Conservation (phyloP, 1,140 invertebrate genomes). For the Caenorhabditis briggsae region DNA sequence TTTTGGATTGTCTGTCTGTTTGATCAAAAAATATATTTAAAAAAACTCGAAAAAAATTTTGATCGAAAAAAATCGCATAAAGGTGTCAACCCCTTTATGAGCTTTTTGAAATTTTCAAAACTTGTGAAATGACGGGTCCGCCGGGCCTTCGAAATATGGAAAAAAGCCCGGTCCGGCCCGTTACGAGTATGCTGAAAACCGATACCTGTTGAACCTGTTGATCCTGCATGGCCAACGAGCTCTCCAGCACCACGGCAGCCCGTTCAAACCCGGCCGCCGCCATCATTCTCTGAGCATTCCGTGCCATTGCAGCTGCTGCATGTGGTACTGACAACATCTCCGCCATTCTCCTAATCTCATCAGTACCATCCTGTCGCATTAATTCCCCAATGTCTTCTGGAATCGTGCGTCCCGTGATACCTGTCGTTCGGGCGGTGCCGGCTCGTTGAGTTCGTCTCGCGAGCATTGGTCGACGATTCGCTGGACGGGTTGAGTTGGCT, state of each 20-base stretch:
- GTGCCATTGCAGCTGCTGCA: not conserved
- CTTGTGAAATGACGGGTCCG: too few relatives aligned
- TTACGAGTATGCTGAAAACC: too few relatives aligned
- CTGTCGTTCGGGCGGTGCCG: not conserved
- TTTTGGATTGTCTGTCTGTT: too few relatives aligned
- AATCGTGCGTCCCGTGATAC: not conserved
- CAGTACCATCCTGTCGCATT: not conserved
- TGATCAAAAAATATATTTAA: too few relatives aligned
- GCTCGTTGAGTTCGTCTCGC: slow-evolving; percentile 51
- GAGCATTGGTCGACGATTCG: slow-evolving; percentile 45
- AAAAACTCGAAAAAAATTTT: too few relatives aligned
- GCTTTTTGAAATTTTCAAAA: too few relatives aligned
- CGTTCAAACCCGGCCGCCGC: not conserved
- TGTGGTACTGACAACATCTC: not conserved
- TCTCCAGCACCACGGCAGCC: slow-evolving; percentile 5
- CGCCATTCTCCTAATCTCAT: slow-evolving; percentile 6
- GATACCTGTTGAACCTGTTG: not conserved
- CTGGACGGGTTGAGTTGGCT: not conserved
- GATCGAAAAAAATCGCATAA: too few relatives aligned
- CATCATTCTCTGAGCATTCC: not conserved
- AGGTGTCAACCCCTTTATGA: too few relatives aligned
- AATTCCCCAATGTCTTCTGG: not conserved
- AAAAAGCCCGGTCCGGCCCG: too few relatives aligned
- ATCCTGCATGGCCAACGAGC: not conserved
- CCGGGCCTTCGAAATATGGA: too few relatives aligned